Evolutionary conservation across 2,797 vertebrate genomes (phyloP), one percentile per base, ranked within the genome.

Genomic region (Psittacula derbiana): DNA sequence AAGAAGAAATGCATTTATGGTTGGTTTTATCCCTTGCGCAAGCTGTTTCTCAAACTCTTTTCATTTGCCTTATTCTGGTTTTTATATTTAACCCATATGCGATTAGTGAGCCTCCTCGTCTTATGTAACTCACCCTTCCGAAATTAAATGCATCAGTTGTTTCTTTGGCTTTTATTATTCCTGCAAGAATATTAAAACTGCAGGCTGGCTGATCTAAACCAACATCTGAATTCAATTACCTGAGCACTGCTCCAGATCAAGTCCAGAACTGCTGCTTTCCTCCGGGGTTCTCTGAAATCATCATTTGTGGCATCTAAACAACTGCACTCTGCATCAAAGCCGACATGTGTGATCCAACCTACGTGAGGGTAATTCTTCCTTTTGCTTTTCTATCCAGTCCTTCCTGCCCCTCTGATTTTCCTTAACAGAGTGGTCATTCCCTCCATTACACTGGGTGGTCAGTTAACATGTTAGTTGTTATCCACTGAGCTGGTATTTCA

Each of bases 91-190:
- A 94, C 19, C n/a, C 88, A 73, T 16, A 85, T 70, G 66, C 16
- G 38, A 79, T 87, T 89, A 79, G 82, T 9, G 3, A 72, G 64
- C 21, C 36, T 85, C 27, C 24, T 72, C 43, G 47, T 75, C 43
- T 86, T 85, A 90, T 9, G 27, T 4, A 92, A 95, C 47, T 55
- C 60, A 47, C 30, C 14, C 60, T 92, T 93, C n/a, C 1, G 2
- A 96, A 92, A 93, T 80, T 65, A 94, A 94, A 93, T 0, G 10
- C 43, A 79, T 50, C 66, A 69, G 50, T 76, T 1, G 0, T 72
- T 91, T 91, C 79, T 94, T 82, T 66, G 84, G 58, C 60, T 92
- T 91, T 85, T 80, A 87, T 70, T 82, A 76, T 82, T 85, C 78
- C 81, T 89, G 40, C 61, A 93, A 82, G 71, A 70, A 82, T 82